Conservation (phyloP, 2,797 vertebrate genomes). For the Rhinogobio ventralis region DNA sequence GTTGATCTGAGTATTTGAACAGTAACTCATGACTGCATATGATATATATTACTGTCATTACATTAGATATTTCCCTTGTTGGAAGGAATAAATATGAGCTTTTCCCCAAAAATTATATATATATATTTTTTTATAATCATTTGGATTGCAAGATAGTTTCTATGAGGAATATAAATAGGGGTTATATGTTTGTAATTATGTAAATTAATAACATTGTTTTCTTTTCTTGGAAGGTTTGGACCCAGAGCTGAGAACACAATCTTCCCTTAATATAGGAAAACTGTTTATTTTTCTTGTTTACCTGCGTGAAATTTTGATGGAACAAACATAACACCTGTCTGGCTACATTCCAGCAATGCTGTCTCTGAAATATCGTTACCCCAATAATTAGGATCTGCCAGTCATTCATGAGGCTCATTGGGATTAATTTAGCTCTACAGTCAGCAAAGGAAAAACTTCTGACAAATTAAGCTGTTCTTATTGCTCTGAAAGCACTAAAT, state of each 20-base stretch:
- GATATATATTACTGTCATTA: not conserved
- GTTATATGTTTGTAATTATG: not conserved
- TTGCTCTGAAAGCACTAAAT: slow-evolving; percentile 29
- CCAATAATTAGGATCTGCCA: slow-evolving; percentile 2
- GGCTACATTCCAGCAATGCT: slow-evolving; percentile 10
- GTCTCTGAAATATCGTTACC: slow-evolving; percentile 11
- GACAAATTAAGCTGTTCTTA: not conserved
- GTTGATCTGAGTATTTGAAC: slow-evolving; percentile 4
- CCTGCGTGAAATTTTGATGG: not conserved
- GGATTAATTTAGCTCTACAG: not conserved
- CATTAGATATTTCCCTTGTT: not conserved
- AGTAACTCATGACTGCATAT: not conserved
- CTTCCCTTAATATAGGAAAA: not conserved
- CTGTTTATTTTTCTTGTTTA: slow-evolving; percentile 1
- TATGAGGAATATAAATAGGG: not conserved
- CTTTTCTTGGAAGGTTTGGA: slow-evolving; percentile 18
- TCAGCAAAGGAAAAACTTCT: slow-evolving; percentile 7
- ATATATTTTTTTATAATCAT: not conserved
- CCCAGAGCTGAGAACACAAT: not conserved
- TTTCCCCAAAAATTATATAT: not conserved
- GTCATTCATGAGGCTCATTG: not conserved
- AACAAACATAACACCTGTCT: slow-evolving; percentile 1
- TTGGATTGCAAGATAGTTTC: not conserved
- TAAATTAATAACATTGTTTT: slow-evolving; percentile 1
- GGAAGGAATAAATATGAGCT: not conserved